Percentiles rank a stretch among this genome's conserved stretches.
phyloP scores from a whole-genome alignment of 1,140 invertebrate genomes.

The Venustaconcha ellipsiformis region DNA sequence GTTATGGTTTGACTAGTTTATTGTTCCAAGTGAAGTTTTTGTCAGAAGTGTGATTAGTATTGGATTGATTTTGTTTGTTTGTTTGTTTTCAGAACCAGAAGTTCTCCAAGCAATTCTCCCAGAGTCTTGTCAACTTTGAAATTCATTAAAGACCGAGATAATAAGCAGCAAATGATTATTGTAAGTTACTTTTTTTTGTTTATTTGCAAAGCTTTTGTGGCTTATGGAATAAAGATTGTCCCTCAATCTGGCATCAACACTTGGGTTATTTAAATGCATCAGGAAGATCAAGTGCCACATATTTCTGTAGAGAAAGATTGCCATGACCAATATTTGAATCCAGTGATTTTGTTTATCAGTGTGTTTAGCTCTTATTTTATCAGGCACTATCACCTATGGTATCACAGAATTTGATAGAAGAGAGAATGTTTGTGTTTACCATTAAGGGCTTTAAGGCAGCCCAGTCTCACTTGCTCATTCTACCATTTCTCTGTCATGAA shows the following conservation, averaged over 20 bases:
- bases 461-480: no score
- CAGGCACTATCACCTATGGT: no score
- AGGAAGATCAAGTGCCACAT: background rate
- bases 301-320: background rate
- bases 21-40: no score
- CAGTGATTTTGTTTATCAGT: background rate
- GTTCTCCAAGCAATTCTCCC: constrained; percentile 11
- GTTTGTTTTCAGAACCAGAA: no score
- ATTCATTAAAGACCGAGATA: constrained; percentile 32
- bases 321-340: background rate
- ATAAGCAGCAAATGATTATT: constrained; percentile 41
- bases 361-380: no score
- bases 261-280: background rate
- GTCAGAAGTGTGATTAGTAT: no score
- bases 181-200: constrained; percentile 24
- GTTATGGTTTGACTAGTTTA: no score
- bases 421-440: no score
- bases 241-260: constrained; percentile 6
- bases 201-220: background rate
- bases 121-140: constrained; percentile 49
- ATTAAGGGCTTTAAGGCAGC: no score
- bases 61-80: no score
- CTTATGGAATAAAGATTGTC: background rate
- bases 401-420: no score
- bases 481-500: no score